Evolutionary conservation across 2,113 vertebrate genomes (phyloP).

Genomic region (Sphaerodactylus townsendi): DNA sequence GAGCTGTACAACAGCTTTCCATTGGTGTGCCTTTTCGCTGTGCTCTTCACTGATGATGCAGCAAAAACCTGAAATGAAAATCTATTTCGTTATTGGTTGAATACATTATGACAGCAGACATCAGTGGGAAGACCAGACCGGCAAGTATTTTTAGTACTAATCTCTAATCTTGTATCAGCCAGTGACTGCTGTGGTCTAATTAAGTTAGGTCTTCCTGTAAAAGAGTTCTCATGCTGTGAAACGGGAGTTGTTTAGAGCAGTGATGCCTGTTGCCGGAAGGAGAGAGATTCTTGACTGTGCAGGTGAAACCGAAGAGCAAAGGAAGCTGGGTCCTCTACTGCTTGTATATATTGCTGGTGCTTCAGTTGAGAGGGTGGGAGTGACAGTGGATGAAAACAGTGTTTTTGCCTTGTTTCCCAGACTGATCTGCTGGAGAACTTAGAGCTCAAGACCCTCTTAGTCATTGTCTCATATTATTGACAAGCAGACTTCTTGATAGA

Average conservation of each 20-base stretch:
- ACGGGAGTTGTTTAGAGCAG: background rate
- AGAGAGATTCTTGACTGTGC: background rate
- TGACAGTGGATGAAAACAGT: background rate
- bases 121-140: background rate
- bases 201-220: background rate
- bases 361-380: background rate
- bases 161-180: background rate
- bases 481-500: background rate
- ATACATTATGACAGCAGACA: background rate
- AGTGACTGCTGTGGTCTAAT: background rate
- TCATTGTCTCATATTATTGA: background rate
- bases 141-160: background rate
- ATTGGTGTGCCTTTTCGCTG: background rate
- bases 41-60: background rate
- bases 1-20: background rate
- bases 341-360: no score
- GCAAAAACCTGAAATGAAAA: background rate
- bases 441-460: no score
- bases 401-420: background rate
- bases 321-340: background rate
- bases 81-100: background rate
- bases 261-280: no score
- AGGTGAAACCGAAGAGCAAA: background rate
- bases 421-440: background rate
- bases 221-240: background rate